A percentile compares a stretch with the other conserved stretches of the same genome.
Evolutionary conservation across 1,140 invertebrate genomes (phyloP).

Genomic region (Ridgeia piscesae): DNA sequence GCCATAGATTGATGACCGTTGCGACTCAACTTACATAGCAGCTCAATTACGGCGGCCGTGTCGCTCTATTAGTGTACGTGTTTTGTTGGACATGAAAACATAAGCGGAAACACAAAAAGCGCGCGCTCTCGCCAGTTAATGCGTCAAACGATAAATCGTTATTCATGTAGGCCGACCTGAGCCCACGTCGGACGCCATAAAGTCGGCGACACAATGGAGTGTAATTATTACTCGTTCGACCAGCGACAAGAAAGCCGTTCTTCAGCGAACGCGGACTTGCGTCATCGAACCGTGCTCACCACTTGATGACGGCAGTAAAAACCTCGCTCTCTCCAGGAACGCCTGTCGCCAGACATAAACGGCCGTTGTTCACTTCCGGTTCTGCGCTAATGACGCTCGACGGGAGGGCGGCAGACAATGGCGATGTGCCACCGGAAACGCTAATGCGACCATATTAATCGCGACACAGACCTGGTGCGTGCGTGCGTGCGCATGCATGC

Average conservation of each 20-base stretch:
- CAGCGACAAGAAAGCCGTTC: neutral
- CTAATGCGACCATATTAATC: neutral
- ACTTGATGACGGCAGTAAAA: neutral
- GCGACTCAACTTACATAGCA: neutral
- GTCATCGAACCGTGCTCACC: neutral
- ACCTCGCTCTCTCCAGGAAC: neutral
- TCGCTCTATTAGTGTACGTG: neutral
- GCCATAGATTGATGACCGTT: neutral
- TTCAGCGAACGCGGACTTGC: neutral
- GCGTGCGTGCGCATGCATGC: neutral
- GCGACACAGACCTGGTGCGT: neutral
- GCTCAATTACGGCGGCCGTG: neutral
- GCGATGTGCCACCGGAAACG: neutral
- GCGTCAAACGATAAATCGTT: neutral
- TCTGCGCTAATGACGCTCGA: neutral
- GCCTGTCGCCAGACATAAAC: neutral
- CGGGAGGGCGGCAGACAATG: neutral
- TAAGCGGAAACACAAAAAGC: neutral
- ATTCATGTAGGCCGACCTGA: neutral
- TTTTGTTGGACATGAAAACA: constrained; percentile 6
- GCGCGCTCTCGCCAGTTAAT: neutral
- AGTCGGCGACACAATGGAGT: neutral
- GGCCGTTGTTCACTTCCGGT: neutral
- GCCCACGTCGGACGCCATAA: neutral
- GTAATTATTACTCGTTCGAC: neutral